These are phyloP conservation scores for Galerucella pusilla DNA, from an alignment of 2,888 invertebrate genomes.

Conservation along the genomic window DNA sequence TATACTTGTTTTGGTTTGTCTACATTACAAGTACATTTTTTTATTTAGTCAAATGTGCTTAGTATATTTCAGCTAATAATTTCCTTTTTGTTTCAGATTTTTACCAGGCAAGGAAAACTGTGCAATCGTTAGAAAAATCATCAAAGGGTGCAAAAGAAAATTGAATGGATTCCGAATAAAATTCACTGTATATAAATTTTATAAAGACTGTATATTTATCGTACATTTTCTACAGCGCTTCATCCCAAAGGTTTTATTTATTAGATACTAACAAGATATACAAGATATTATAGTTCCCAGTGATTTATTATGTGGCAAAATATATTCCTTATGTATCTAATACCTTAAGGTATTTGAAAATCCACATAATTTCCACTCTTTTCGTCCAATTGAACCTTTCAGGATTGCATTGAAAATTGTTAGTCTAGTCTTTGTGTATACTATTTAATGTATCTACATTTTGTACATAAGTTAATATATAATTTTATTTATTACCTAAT, in stretches of 20 bases:
- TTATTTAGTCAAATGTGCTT: not conserved
- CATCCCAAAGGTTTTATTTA: constrained; percentile 41
- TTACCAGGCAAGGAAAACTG: constrained; percentile 67
- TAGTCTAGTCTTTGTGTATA: constrained; percentile 35
- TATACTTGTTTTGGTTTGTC: no score
- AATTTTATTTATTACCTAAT: not conserved
- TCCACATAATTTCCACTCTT: not conserved
- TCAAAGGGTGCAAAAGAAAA: constrained; percentile 40
- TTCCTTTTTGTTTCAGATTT: constrained; percentile 67
- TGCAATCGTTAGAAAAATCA: constrained; percentile 46
- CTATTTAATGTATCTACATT: constrained; percentile 9
- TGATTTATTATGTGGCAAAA: not conserved
- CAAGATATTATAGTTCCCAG: no score
- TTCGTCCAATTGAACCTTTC: not conserved
- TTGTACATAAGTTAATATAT: constrained; percentile 2
- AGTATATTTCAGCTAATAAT: not conserved
- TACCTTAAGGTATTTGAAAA: not conserved
- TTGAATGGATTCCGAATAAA: constrained; percentile 7
- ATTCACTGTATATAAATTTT: constrained; percentile 33
- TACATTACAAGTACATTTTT: no score
- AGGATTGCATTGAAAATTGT: constrained; percentile 19
- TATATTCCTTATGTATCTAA: not conserved
- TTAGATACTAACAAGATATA: not conserved
- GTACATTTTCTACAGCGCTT: constrained; percentile 34
- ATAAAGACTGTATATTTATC: constrained; percentile 43